phyloP scores from a whole-genome alignment of 2,797 vertebrate genomes.

The Macroramphosus scolopax region DNA sequence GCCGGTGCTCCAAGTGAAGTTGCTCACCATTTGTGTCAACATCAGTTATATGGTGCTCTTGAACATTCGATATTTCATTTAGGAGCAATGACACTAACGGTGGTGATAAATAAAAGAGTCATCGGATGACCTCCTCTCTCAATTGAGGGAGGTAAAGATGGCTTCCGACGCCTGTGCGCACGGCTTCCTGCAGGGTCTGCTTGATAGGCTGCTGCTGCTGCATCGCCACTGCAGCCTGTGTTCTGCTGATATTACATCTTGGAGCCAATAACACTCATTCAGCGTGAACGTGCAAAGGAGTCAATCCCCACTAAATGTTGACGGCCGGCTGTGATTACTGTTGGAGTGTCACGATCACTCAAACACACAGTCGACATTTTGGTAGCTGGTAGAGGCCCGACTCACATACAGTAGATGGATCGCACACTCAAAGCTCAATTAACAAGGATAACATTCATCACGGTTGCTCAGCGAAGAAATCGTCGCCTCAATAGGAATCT shows the following conservation, averaged over 20 bases:
- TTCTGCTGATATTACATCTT: slow-evolving; percentile 30
- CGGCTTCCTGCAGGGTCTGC: too few relatives aligned
- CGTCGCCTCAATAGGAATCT: slow-evolving; percentile 48
- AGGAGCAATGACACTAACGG: slow-evolving; percentile 7
- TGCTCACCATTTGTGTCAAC: slow-evolving; percentile 17
- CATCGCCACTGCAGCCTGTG: slow-evolving; percentile 5
- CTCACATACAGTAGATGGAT: slow-evolving; percentile 34
- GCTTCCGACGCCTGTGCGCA: slow-evolving; percentile 12
- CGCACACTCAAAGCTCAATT: slow-evolving; percentile 41
- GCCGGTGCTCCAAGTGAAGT: slow-evolving; percentile 32
- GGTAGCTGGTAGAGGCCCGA: slow-evolving; percentile 20
- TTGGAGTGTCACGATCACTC: slow-evolving; percentile 32
- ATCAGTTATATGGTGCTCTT: slow-evolving; percentile 27
- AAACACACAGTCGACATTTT: slow-evolving; percentile 9
- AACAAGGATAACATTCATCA: slow-evolving; percentile 37
- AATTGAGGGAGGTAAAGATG: slow-evolving; percentile 1
- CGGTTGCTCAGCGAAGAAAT: slow-evolving; percentile 13
- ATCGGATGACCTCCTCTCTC: slow-evolving; percentile 8
- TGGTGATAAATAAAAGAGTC: slow-evolving; percentile 9
- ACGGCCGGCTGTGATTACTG: too few relatives aligned
- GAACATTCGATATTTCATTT: slow-evolving; percentile 23
- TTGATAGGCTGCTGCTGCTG: slow-evolving; percentile 24
- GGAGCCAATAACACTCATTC: slow-evolving; percentile 6
- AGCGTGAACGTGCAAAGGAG: neutral
- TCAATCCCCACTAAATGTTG: too few relatives aligned